Evolutionary conservation across 2,113 vertebrate genomes (phyloP).

Genomic region (Psammodynastes pulverulentus): DNA sequence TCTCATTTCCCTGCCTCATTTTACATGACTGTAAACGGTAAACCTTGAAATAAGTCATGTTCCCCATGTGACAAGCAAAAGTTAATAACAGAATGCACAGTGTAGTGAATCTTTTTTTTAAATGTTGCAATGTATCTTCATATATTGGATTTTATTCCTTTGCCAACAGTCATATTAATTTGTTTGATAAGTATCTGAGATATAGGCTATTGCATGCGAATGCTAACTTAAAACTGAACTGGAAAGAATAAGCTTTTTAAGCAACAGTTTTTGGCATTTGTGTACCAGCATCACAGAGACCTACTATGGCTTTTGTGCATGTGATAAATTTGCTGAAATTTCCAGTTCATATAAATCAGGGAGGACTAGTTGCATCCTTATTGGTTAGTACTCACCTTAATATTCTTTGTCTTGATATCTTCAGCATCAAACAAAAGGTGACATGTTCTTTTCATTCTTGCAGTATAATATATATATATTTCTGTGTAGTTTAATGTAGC

Average conservation of each 20-base stretch:
- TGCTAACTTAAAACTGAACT: neutral
- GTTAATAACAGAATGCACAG: neutral
- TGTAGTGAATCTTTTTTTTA: neutral
- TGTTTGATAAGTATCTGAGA: constrained; percentile 16
- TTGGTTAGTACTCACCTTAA: neutral
- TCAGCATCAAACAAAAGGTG: neutral
- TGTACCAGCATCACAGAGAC: constrained; percentile 56
- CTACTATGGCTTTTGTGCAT: constrained; percentile 56
- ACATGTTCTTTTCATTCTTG: neutral
- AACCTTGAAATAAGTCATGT: neutral
- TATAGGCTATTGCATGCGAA: constrained; percentile 24
- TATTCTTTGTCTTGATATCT: neutral
- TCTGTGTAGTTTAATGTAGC: constrained; percentile 42
- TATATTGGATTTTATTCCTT: neutral
- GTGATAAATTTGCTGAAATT: constrained; percentile 38
- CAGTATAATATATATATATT: neutral
- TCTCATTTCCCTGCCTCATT: neutral
- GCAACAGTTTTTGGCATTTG: constrained; percentile 49
- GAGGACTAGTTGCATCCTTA: constrained; percentile 4
- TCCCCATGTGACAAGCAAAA: neutral
- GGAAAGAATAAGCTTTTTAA: constrained; percentile 7
- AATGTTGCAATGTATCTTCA: neutral
- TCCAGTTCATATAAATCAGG: constrained; percentile 56
- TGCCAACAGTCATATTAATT: constrained; percentile 9
- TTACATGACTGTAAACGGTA: neutral